Conservation (phyloP, 2,113 vertebrate genomes). For the Micromys minutus region DNA sequence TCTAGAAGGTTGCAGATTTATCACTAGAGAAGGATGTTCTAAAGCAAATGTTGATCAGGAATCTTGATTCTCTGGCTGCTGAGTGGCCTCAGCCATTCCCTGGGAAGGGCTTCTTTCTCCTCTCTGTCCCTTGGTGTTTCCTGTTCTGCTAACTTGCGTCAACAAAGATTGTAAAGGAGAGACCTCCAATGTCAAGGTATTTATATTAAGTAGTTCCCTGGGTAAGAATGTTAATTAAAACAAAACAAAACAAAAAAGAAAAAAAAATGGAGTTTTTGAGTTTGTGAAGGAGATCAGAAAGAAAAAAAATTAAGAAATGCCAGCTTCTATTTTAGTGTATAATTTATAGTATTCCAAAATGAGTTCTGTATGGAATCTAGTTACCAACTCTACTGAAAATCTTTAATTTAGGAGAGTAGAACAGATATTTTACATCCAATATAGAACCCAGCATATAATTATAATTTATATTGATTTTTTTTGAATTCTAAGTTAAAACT, state of each 20-base stretch:
- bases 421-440: neutral
- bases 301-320: constrained; percentile 51
- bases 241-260: neutral
- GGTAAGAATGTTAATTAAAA: constrained; percentile 42
- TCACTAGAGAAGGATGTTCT: neutral
- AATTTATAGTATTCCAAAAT: constrained; percentile 60
- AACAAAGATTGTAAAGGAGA: neutral
- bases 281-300: constrained; percentile 32
- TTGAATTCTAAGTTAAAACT: constrained; percentile 36
- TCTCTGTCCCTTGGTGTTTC: neutral
- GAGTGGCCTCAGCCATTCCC: neutral
- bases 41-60: neutral
- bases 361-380: constrained; percentile 45
- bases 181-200: neutral
- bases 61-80: neutral
- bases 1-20: neutral
- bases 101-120: neutral
- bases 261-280: constrained; percentile 42
- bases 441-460: constrained; percentile 1
- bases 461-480: neutral
- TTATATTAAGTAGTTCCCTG: constrained; percentile 8
- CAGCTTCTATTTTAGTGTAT: constrained; percentile 51
- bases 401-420: constrained; percentile 50
- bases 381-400: constrained; percentile 57
- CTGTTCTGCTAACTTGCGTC: no score